Conservation (phyloP, 2,113 vertebrate genomes). For the Poecilia latipinna region DNA sequence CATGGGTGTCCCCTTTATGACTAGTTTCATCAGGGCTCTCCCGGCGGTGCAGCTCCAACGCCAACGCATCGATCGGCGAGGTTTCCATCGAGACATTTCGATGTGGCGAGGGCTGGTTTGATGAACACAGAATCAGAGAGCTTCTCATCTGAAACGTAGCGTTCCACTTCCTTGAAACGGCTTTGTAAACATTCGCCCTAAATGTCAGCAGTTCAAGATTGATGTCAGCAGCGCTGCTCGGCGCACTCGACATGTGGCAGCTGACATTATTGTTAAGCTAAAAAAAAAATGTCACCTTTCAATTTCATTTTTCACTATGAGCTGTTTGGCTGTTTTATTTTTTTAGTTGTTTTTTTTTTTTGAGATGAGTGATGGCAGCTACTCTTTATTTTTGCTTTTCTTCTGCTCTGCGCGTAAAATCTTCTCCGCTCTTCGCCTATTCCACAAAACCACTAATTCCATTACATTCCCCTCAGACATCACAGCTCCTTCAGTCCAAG, state of each 20-base stretch:
- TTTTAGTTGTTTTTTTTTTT: not conserved
- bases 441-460: slow-evolving; percentile 36
- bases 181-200: slow-evolving; percentile 55
- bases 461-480: slow-evolving; percentile 38
- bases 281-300: slow-evolving; percentile 32
- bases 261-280: slow-evolving; percentile 30
- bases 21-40: slow-evolving; percentile 77
- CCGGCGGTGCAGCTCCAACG: slow-evolving; percentile 52
- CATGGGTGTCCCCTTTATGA: slow-evolving; percentile 75
- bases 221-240: slow-evolving; percentile 41
- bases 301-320: slow-evolving; percentile 19
- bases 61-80: slow-evolving; percentile 45
- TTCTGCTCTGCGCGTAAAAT: slow-evolving; percentile 13
- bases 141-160: slow-evolving; percentile 46
- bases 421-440: slow-evolving; percentile 23
- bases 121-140: slow-evolving; percentile 38
- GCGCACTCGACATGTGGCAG: slow-evolving; percentile 27
- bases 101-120: slow-evolving; percentile 35
- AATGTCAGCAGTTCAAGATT: slow-evolving; percentile 67
- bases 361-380: slow-evolving; percentile 10
- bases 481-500: slow-evolving; percentile 28
- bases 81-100: slow-evolving; percentile 69
- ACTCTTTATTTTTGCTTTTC: no score
- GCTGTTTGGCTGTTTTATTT: not conserved
- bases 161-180: slow-evolving; percentile 66